phyloP scores from a whole-genome alignment of 2,113 vertebrate genomes.

The Haliaeetus leucogaster region DNA sequence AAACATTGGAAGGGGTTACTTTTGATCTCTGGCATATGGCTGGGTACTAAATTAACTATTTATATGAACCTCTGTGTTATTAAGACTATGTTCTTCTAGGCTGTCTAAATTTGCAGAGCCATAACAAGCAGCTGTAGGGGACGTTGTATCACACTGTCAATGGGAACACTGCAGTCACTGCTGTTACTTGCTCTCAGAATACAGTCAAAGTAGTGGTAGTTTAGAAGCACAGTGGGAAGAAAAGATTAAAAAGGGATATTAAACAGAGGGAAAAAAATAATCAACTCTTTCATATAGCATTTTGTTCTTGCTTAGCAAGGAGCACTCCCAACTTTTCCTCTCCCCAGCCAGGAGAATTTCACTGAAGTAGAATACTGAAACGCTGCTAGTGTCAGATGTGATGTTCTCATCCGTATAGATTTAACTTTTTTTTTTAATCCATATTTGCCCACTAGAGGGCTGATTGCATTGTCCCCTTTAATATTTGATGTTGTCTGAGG shows the following conservation, averaged over 20 bases:
- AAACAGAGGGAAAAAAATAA: neutral
- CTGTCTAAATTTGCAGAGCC: neutral
- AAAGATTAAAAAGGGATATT: neutral
- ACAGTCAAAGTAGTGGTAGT: neutral
- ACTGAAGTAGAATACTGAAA: neutral
- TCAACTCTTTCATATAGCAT: neutral
- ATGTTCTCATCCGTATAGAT: neutral
- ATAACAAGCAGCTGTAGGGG: neutral
- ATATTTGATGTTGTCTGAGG: conserved; percentile 46
- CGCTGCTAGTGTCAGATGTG: neutral
- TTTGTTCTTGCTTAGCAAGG: neutral
- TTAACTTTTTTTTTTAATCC: neutral
- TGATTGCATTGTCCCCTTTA: conserved; percentile 20
- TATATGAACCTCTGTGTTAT: neutral
- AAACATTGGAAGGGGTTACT: neutral
- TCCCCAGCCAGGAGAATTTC: neutral
- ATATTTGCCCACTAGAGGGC: conserved; percentile 55
- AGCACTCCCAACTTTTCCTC: neutral
- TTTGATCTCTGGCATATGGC: neutral
- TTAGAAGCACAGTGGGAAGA: neutral
- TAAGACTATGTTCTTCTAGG: neutral
- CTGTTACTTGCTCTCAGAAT: neutral
- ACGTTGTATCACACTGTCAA: neutral
- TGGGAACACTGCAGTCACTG: neutral
- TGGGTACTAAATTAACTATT: conserved; percentile 20